Conservation (phyloP, 2,797 vertebrate genomes). For the Pelodytes ibericus region DNA sequence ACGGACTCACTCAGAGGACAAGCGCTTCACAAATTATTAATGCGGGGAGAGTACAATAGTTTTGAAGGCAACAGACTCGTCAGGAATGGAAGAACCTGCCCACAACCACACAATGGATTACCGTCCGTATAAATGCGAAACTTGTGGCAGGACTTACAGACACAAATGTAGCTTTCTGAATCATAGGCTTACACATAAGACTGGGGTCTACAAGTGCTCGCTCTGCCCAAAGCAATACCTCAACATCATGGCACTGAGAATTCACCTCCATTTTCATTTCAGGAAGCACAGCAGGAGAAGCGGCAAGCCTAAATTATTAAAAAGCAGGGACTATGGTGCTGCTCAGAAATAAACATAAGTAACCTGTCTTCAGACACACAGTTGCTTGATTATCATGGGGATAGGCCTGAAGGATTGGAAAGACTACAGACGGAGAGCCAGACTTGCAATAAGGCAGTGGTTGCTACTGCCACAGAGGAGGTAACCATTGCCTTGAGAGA, state of each 20-base stretch:
- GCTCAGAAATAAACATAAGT: background rate
- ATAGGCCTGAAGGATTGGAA: slow-evolving; percentile 52
- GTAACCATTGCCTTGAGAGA: background rate
- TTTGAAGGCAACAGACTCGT: slow-evolving; percentile 9
- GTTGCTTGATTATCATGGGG: no score
- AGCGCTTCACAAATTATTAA: slow-evolving; percentile 68
- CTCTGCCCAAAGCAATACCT: slow-evolving; percentile 89
- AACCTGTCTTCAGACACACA: background rate
- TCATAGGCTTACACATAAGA: slow-evolving; percentile 90
- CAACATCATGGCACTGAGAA: slow-evolving; percentile 85
- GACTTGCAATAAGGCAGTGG: slow-evolving; percentile 62
- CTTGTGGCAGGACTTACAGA: slow-evolving; percentile 88
- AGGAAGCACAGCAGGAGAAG: slow-evolving; percentile 65
- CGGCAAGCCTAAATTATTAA: background rate
- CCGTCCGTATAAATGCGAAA: slow-evolving; percentile 84
- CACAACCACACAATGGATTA: background rate
- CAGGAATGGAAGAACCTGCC: background rate
- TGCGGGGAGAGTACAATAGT: background rate
- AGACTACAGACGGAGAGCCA: slow-evolving; percentile 77
- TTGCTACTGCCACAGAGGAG: background rate
- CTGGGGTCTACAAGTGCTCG: slow-evolving; percentile 86
- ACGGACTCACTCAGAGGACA: slow-evolving; percentile 79
- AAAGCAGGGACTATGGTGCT: background rate
- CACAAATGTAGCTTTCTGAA: slow-evolving; percentile 90
- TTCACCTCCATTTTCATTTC: slow-evolving; percentile 83